Conservation (phyloP, 2,113 vertebrate genomes). For the Cariama cristata region DNA sequence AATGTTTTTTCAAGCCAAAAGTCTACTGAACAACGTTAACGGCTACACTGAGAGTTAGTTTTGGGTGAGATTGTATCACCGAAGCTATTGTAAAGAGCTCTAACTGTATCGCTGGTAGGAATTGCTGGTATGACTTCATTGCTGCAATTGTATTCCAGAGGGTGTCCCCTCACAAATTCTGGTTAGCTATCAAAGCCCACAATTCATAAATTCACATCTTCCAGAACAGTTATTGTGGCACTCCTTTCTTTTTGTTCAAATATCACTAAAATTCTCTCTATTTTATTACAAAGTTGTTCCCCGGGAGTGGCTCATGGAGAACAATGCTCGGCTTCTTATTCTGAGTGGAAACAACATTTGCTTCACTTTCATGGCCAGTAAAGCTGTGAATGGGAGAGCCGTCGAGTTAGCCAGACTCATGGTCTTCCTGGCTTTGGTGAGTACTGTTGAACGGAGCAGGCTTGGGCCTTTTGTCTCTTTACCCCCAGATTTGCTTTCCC, state of each 20-base stretch:
- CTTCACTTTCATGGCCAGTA: conserved; percentile 87
- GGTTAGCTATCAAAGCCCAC: background rate
- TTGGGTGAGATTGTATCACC: background rate
- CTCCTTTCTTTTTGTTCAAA: background rate
- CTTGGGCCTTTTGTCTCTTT: background rate
- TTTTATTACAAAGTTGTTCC: conserved; percentile 77
- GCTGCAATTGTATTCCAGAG: background rate
- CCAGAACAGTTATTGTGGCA: background rate
- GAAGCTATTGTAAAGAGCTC: background rate
- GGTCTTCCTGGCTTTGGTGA: conserved; percentile 89
- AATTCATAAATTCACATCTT: background rate
- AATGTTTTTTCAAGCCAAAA: background rate
- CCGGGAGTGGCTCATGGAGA: conserved; percentile 87
- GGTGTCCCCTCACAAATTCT: background rate
- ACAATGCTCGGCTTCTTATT: conserved; percentile 86
- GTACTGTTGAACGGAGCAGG: conserved; percentile 18
- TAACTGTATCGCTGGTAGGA: rapidly evolving
- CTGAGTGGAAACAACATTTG: conserved; percentile 87
- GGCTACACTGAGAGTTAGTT: background rate
- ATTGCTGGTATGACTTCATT: background rate
- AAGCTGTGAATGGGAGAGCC: conserved; percentile 81
- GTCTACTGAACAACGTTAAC: rapidly evolving
- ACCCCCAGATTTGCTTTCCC: background rate
- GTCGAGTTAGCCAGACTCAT: conserved; percentile 81
- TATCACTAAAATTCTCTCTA: background rate